Evolutionary conservation across 2,113 vertebrate genomes (phyloP), one percentile per base, ranked within the genome.

Genomic region (Rhegmatorhina hoffmannsi): DNA sequence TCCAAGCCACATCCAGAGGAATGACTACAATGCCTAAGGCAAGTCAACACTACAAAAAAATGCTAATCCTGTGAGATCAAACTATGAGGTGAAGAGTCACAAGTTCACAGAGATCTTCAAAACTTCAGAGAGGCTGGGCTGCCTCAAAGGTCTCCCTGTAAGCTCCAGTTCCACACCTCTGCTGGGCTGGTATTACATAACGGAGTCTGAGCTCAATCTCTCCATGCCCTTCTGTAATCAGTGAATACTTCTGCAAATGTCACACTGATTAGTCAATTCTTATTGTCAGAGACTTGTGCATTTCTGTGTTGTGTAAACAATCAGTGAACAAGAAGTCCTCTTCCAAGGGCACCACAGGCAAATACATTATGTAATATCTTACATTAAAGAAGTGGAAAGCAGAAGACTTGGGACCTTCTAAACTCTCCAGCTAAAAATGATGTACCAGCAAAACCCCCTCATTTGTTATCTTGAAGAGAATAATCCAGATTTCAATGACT

Each of bases 251-350:
- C 25, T 87, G 69, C 58, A 95, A 92, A 84, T 92, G 88, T 87
- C 88, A 90, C 17, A 78, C 80, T 92, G 59, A 89, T 95, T 96
- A 96, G 53, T 62, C 77, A 92, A 53, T 60, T 75, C 87, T 91
- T 80, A 72, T 50, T 92, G 87, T 91, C 89, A 92, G 69, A 94
- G 86, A 89, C 75, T 89, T 94, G 68, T 80, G 79, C 86, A 68
- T 87, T 81, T 90, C 76, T 92, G 69, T 86, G 94, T 93, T 79
- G 73, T 84, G 69, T 93, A 94, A 97, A 94, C 92, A 96, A 81
- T 59, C 84, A 77, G 29, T 66, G 87, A 74, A 87, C 63, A 90
- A 90, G 46, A 73, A 92, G 69, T 90, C 73, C 73, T 96, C 52
- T 82, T 82, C 62, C 95, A 96, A 95, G 93, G 90, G 67, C 90